Evolutionary conservation across 2,888 invertebrate genomes (phyloP).

Genomic region (Dorcus hopei): DNA sequence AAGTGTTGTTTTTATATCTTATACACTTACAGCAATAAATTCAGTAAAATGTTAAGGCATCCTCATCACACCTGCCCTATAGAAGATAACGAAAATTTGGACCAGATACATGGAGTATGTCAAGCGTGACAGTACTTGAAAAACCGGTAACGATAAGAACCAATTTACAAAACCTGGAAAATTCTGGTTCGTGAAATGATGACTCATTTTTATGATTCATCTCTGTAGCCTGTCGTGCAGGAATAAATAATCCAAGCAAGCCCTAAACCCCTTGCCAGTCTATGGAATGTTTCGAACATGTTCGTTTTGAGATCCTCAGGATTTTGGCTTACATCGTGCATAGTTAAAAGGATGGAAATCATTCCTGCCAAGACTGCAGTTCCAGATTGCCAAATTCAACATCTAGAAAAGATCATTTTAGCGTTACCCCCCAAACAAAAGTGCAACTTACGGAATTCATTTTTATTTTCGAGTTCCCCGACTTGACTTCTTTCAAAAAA

Average conservation of each 20-base stretch:
- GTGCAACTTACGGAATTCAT: slow-evolving; percentile 11
- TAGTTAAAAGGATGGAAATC: slow-evolving; percentile 16
- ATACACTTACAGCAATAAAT: not conserved
- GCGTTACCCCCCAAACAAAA: not conserved
- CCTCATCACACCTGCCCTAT: not conserved
- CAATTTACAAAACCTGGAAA: not conserved
- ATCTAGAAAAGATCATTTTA: slow-evolving; percentile 12
- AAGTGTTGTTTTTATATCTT: slow-evolving; percentile 5
- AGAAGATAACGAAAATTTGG: not conserved
- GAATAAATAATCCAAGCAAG: slow-evolving; percentile 18
- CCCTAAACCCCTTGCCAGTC: slow-evolving; percentile 13
- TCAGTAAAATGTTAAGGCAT: not conserved
- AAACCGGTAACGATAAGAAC: not conserved
- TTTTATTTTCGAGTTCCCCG: slow-evolving; percentile 4
- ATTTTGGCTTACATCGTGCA: slow-evolving; percentile 12
- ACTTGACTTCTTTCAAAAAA: slow-evolving; percentile 14
- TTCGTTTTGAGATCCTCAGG: slow-evolving; percentile 9
- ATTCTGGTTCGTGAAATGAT: not conserved
- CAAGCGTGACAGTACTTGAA: not conserved
- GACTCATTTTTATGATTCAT: not conserved
- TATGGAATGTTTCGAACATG: slow-evolving; percentile 15
- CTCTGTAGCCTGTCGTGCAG: slow-evolving; percentile 18
- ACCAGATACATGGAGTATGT: slow-evolving; percentile 2
- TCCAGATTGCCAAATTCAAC: slow-evolving; percentile 15
- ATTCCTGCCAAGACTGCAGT: slow-evolving; percentile 13